These are phyloP conservation scores for Lysiphlebus fabarum DNA, from an alignment of 1,140 invertebrate genomes.

Conservation along the genomic window DNA sequence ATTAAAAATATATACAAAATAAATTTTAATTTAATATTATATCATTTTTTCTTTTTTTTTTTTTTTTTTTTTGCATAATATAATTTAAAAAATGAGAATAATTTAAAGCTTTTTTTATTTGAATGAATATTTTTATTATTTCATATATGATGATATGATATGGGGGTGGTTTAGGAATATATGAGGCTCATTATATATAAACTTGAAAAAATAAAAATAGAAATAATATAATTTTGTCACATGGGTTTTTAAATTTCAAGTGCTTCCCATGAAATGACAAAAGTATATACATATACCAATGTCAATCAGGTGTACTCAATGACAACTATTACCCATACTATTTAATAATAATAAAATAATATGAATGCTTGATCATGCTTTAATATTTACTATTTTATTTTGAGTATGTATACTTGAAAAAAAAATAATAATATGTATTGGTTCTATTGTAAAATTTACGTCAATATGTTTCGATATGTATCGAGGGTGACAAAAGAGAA, in stretches of 20 bases:
- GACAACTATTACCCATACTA: constrained; percentile 45
- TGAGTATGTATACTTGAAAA: constrained; percentile 28
- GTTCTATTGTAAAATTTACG: constrained; percentile 34
- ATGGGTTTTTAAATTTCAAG: constrained; percentile 26
- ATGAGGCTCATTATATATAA: constrained; percentile 25
- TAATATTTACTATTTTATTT: constrained; percentile 48
- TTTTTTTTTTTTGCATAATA: not conserved
- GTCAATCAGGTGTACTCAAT: constrained; percentile 29
- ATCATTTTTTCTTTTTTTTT: too few species aligned
- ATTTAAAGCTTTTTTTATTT: not conserved
- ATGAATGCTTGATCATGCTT: constrained; percentile 38
- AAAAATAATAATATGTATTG: constrained; percentile 22
- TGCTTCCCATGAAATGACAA: constrained; percentile 42
- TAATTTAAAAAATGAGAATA: not conserved
- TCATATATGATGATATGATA: not conserved
- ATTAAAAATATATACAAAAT: not conserved
- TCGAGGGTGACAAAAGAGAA: constrained; percentile 1
- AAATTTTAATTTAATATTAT: not conserved
- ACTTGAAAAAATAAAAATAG: constrained; percentile 14
- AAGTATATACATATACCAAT: constrained; percentile 28
- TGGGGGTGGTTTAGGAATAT: not conserved
- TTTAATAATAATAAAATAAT: not conserved
- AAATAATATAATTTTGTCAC: constrained; percentile 6
- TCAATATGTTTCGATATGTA: constrained; percentile 49
- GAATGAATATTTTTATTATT: not conserved